Percentiles rank a stretch among this genome's conserved stretches.
Evolutionary conservation across 2,113 vertebrate species (phyloP).

Genomic region (Atractosteus spatula): DNA sequence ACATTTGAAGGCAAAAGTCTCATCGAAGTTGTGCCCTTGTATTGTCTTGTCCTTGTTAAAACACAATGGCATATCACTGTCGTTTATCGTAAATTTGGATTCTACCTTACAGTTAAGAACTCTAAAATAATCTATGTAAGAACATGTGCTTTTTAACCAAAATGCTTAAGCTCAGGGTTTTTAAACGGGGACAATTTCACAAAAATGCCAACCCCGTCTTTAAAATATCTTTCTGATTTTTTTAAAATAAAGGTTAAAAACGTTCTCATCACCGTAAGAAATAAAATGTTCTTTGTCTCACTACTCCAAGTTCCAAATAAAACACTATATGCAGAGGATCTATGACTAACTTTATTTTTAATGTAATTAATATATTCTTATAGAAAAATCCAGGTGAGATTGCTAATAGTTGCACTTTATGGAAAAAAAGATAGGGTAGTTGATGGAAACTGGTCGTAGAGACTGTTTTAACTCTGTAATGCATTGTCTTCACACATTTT

Average conservation of each 20-base stretch:
- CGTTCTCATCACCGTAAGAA: no score
- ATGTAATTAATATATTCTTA: conserved; percentile 14
- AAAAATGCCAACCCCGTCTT: background rate
- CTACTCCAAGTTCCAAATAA: background rate
- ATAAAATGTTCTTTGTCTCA: no score
- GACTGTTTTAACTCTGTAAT: conserved; percentile 15
- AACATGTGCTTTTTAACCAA: background rate
- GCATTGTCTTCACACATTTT: background rate
- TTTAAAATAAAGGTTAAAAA: no score
- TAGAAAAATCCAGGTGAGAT: conserved; percentile 24
- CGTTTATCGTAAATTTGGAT: no score
- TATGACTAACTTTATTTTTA: no score
- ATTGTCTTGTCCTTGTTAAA: no score
- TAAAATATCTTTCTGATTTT: no score
- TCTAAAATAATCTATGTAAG: no score
- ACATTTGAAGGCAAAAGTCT: no score
- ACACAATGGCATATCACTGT: no score
- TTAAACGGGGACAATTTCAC: background rate
- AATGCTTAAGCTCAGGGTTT: background rate
- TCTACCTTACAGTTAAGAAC: no score
- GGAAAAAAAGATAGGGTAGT: conserved; percentile 29
- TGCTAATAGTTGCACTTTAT: conserved; percentile 65
- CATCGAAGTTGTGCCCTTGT: no score
- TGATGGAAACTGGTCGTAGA: conserved; percentile 23
- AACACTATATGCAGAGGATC: background rate